A percentile compares a stretch with the other conserved stretches of the same genome.
Evolutionary conservation across 2,888 invertebrate genomes (phyloP).

Genomic region (Brachyopa scutellaris): DNA sequence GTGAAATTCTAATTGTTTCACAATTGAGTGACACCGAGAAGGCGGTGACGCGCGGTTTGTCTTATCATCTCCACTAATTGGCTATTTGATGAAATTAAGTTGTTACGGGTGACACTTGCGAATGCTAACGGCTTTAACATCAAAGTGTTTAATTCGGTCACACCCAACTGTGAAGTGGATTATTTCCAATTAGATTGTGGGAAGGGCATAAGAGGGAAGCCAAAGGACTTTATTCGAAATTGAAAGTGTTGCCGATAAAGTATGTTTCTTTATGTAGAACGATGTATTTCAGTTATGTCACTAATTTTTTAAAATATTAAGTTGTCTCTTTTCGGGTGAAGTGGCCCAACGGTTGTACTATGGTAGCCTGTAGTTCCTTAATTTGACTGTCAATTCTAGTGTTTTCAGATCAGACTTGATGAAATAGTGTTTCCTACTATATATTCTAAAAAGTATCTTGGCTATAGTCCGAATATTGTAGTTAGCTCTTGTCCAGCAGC

Average conservation of each 20-base stretch:
- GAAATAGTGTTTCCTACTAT: too few species aligned
- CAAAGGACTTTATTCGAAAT: background rate
- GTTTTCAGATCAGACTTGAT: too few species aligned
- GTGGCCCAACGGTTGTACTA: too few species aligned
- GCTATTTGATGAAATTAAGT: slow-evolving; percentile 62
- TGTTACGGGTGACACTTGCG: slow-evolving; percentile 30
- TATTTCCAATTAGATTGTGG: background rate
- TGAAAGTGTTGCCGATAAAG: slow-evolving; percentile 18
- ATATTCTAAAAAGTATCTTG: too few species aligned
- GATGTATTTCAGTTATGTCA: too few species aligned
- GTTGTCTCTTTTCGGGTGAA: too few species aligned
- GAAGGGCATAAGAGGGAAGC: background rate
- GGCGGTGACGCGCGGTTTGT: slow-evolving; percentile 47
- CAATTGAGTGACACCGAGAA: slow-evolving; percentile 33
- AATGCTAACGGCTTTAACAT: slow-evolving; percentile 31
- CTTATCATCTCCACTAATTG: slow-evolving; percentile 65
- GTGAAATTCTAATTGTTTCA: slow-evolving; percentile 58
- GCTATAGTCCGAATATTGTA: too few species aligned
- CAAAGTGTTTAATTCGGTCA: slow-evolving; percentile 55
- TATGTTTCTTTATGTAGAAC: too few species aligned
- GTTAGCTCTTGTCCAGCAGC: too few species aligned
- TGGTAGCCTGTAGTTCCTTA: too few species aligned
- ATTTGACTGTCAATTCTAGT: too few species aligned
- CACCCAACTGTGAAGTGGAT: background rate
- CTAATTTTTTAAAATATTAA: too few species aligned